Conservation (phyloP, 2,888 invertebrate genomes). For the Microchrysa polita region DNA sequence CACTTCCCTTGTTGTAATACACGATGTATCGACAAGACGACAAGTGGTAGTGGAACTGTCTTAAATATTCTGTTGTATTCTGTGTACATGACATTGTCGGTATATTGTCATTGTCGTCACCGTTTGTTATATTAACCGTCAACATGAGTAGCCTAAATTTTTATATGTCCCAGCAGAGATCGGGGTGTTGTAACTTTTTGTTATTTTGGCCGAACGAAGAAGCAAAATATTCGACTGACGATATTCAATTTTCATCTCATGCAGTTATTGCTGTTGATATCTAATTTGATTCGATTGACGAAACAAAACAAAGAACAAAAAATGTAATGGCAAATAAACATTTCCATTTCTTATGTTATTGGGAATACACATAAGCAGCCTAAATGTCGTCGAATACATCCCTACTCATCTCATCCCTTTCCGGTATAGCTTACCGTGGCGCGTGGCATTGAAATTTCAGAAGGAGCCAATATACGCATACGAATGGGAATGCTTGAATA, state of each 20-base stretch:
- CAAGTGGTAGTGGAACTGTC: not conserved
- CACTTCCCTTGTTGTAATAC: too few species aligned
- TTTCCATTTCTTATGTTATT: conserved; percentile 14
- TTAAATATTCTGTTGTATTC: not conserved
- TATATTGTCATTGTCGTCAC: too few species aligned
- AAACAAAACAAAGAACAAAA: conserved; percentile 15
- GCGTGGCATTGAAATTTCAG: too few species aligned
- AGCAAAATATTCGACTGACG: too few species aligned
- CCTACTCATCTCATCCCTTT: too few species aligned
- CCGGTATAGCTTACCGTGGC: too few species aligned
- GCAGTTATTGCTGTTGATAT: conserved; percentile 17
- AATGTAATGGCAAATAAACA: conserved; percentile 28
- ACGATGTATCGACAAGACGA: not conserved
- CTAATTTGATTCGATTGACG: conserved; percentile 3
- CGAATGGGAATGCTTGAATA: too few species aligned
- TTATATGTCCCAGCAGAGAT: conserved; percentile 25
- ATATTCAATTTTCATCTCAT: not conserved
- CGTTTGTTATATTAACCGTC: conserved; percentile 18
- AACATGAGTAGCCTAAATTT: conserved; percentile 34
- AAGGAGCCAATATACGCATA: too few species aligned
- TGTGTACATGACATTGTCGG: conserved; percentile 19
- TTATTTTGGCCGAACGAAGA: not conserved
- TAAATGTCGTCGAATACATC: not conserved
- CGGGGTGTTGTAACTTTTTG: conserved; percentile 1
- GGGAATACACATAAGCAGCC: not conserved